Conservation (phyloP, 2,113 vertebrate species). For the Ovis canadensis region DNA sequence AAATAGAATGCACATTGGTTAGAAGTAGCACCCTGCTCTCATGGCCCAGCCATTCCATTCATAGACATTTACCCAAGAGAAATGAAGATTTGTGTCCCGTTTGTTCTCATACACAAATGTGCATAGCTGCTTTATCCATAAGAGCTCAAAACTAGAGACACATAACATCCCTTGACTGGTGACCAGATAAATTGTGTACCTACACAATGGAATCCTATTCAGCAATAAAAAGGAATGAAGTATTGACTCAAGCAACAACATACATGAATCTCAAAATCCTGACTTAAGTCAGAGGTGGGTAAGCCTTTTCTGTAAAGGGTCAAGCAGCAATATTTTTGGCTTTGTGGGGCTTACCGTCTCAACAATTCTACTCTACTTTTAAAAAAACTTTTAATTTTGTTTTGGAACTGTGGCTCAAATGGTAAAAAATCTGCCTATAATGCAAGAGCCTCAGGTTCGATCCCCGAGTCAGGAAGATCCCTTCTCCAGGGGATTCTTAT, state of each 20-base stretch:
- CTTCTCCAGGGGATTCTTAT: not conserved
- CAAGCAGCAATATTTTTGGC: not conserved
- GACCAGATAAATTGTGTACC: not conserved
- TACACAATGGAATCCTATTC: not conserved
- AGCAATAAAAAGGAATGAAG: not conserved
- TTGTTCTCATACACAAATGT: not conserved
- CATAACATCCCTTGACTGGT: rapidly evolving
- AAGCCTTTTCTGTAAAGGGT: not conserved
- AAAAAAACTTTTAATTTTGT: not conserved
- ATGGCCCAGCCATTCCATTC: not conserved
- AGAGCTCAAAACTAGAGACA: not conserved
- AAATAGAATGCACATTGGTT: not conserved
- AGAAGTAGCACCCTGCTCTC: not conserved
- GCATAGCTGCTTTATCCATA: not conserved
- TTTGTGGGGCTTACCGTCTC: not conserved
- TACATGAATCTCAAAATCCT: not conserved
- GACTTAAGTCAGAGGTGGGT: not conserved
- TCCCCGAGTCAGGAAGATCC: not conserved
- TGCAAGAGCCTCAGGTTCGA: not conserved
- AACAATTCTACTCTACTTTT: too few species aligned
- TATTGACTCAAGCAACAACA: rapidly evolving
- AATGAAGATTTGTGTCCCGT: not conserved
- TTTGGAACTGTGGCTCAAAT: not conserved
- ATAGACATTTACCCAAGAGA: not conserved
- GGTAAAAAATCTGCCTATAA: not conserved